phyloP scores from a whole-genome alignment of 2,113 vertebrate species.

The Helogale parvula region DNA sequence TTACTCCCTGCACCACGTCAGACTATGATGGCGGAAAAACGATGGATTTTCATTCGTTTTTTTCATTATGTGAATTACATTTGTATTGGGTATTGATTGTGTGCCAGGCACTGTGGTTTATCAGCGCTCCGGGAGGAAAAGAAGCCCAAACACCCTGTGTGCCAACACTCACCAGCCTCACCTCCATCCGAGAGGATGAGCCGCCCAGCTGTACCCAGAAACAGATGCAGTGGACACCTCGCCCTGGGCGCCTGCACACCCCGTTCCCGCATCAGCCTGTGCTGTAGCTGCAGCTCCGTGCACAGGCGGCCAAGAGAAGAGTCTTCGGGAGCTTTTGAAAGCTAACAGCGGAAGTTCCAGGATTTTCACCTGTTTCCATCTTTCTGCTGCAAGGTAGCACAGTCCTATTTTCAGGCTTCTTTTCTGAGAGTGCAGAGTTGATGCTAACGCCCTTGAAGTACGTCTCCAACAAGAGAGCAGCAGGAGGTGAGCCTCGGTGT shows the following conservation, averaged over 20 bases:
- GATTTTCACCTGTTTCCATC: not conserved
- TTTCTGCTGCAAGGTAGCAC: not conserved
- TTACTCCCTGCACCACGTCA: not conserved
- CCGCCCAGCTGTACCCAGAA: not conserved
- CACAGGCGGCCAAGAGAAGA: not conserved
- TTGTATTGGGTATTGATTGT: not conserved
- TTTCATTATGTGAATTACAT: not conserved
- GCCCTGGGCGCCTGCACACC: not conserved
- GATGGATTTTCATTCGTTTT: not conserved
- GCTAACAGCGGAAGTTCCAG: not conserved
- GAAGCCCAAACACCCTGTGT: not conserved
- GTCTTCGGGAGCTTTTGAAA: not conserved
- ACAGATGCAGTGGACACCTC: not conserved
- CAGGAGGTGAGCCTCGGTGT: not conserved
- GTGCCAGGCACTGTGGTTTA: not conserved
- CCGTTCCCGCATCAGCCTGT: accelerated
- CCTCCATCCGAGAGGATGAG: not conserved
- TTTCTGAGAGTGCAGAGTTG: not conserved
- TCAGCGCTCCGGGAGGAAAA: not conserved
- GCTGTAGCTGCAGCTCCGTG: too few species aligned
- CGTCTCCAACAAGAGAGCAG: not conserved
- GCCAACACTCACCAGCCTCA: not conserved
- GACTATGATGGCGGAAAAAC: not conserved
- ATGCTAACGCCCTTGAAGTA: not conserved
- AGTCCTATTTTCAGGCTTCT: not conserved